Base-by-base conservation (phyloP, 2,888 invertebrate genomes). In the Andrena bicolor region DNA sequence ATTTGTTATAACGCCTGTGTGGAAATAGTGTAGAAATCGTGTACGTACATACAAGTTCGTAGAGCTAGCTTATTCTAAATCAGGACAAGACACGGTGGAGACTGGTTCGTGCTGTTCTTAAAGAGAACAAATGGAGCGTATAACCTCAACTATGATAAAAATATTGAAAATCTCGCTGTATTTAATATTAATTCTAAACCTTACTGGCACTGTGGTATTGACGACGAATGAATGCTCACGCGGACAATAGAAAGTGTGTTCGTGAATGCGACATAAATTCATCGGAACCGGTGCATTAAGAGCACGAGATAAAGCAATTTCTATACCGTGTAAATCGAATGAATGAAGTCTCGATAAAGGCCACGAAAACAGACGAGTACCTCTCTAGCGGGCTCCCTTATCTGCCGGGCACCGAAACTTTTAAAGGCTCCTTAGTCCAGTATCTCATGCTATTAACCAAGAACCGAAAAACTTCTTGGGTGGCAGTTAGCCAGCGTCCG, bases 381-480 rank as follows among this genome's bases (percentile, higher is more conserved):
- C 83, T 64, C 73, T 79, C 69, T 58, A 64, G 35, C 69, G 72
- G 41, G 60, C 26, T 16, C 41, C 60, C 82, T 88, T 88, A 86
- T 83, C 87, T 85, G 13, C 76, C 30, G 53, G 76, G 51, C 80
- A 69, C 80, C 28, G 58, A 66, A 82, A 87, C 71, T 78, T 85
- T 85, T 77, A 82, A 80, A 76, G 83, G 75, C 66, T 68, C 80
- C 82, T 78, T 68, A 71, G 78, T 53, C 72, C 82, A 66, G 80
- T 90, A 91, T 91, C 91, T 89, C 87, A 84, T 86, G 90, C 91
- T 92, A 92, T 92, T 92, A 92, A 92, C 92, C 88, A 90, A 90
- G 88, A 90, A 88, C 89, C 91, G 78, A 81, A 89, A 86, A 90
- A 87, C 92, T 90, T 88, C 92, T 92, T 92, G 92, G 92, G 92